Base-by-base conservation (phyloP, 2,797 vertebrate genomes). In the Mormyrus proboscirostris region DNA sequence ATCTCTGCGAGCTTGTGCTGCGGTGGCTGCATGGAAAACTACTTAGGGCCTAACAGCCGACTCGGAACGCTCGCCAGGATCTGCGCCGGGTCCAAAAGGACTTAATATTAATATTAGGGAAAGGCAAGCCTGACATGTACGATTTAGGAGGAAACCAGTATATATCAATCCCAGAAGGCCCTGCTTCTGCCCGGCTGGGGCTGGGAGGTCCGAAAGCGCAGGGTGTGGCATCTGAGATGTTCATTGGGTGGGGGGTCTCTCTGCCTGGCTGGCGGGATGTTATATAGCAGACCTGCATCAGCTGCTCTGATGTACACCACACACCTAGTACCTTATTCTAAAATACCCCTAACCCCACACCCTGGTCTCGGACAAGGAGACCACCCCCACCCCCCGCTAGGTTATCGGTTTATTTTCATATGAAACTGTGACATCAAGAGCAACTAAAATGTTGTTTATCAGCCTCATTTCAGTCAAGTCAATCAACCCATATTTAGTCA, bases 111-210 rank as follows among this genome's bases (percentile, higher is more conserved):
- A 94, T 95, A 93, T 94, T 94, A 93, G 94, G 90, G 90, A 92
- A 93, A 94, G 94, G 93, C 93, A 92, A 94, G 93, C 93, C 92
- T 94, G 94, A 95, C 93, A 94, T 94, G 95, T 93, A 94, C 95
- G 95, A 91, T 94, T 94, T 93, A 79, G 93, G 93, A 93, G 93
- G 93, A 93, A 92, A 90, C 93, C 90, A 88, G 91, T 93, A 95
- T 94, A 94, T 95, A 95, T 96, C 93, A 94, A 93, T 94, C 94
- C 94, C 95, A 95, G 94, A 94, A 94, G 92, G 7, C 92, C 93
- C 89, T 92, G 93, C 93, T 94, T 92, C 93, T 93, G 92, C 93
- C 92, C 41, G 90, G 92, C 93, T 93, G 41, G 8, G 85, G 82
- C 89, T 84, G 73, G 91, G 92, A 91, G 89, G 89, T 91, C 90